Conservation (phyloP, 2,888 invertebrate species). For the Bedellia somnulentella region DNA sequence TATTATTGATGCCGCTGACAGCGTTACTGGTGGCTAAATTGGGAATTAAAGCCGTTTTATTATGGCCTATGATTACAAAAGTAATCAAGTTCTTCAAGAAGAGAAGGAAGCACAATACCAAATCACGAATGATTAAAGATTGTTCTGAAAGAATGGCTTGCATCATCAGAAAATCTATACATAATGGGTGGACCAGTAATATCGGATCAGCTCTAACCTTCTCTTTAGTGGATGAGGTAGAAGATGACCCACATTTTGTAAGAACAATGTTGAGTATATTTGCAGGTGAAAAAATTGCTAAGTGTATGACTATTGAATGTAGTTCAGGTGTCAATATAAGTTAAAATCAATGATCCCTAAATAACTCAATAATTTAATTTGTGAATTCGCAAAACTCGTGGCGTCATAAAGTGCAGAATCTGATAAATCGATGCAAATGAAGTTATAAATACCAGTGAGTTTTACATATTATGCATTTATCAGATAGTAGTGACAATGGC, state of each 20-base stretch:
- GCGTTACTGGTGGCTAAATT: constrained; percentile 37
- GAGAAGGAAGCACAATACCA: constrained; percentile 37
- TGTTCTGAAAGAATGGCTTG: constrained; percentile 44
- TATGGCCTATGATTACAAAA: constrained; percentile 50
- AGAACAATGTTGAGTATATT: constrained; percentile 40
- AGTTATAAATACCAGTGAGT: constrained; percentile 4
- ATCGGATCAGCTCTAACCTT: constrained; percentile 44
- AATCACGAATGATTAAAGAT: constrained; percentile 35
- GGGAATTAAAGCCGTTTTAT: constrained; percentile 36
- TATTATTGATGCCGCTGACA: constrained; percentile 37
- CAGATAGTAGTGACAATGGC: too few relatives aligned
- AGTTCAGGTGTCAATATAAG: constrained; percentile 47
- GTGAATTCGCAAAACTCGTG: too few relatives aligned
- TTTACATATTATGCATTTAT: too few relatives aligned
- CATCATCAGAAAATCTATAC: constrained; percentile 31
- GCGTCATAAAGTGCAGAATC: too few relatives aligned
- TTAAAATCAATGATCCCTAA: constrained; percentile 23
- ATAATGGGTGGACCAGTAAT: constrained; percentile 31
- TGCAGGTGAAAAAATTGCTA: constrained; percentile 43
- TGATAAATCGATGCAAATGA: constrained; percentile 2
- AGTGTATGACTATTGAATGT: constrained; percentile 51
- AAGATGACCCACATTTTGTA: constrained; percentile 35
- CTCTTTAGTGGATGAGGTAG: constrained; percentile 38
- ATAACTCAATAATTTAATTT: too few relatives aligned
- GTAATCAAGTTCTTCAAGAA: constrained; percentile 44